Base-by-base conservation (phyloP, 2,888 invertebrate genomes). In the Clitarchus hookeri region DNA sequence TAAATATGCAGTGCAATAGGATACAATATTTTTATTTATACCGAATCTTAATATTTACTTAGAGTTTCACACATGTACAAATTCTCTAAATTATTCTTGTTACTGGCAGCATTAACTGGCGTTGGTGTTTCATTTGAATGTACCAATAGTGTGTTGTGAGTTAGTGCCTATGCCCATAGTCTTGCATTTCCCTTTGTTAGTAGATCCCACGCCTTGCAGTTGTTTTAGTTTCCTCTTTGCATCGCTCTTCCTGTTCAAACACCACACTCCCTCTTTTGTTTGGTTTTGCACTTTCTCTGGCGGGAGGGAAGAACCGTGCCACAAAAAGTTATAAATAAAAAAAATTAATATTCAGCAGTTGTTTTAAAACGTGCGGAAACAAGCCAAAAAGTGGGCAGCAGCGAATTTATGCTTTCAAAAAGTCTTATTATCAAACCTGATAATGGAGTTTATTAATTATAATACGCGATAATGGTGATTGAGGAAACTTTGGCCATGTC, bases 371-470 rank as follows among this genome's bases (percentile, higher is more conserved):
- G 82, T 44, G 16, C 19, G 16, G 82, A 36, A 82, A 36, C 23
- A 82, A 90, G 90, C 90, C 90, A 91, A 89, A 82, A 88, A 90
- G 91, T 91, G 91, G 91, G 90, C 90, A 91, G 91, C 90, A 89
- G 89, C 84, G 44, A n/a, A 8, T 65, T 65, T 65, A n/a, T 65
- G 23, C 65, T 65, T 65, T 65, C 65, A 65, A 23, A 65, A 65
- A 65, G 19, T 11, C 65, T 23, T 0, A 65, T 65, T 19, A 65
- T 65, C 16, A n/a, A 23, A n/a, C 3, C 11, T 65, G 19, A 65
- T 65, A 65, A 23, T n/a, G 8, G 19, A 65, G 2, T 65, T 65
- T 65, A 65, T n/a, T 65, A 65, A 65, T 65, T 2, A 65, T 65
- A 23, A 65, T 65, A 65, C 19, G 23, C n/a, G 6, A n/a, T 65